Evolutionary conservation across 1,140 invertebrate species (phyloP), one percentile per base, ranked within the genome.

Genomic region (Megalopta genalis): DNA sequence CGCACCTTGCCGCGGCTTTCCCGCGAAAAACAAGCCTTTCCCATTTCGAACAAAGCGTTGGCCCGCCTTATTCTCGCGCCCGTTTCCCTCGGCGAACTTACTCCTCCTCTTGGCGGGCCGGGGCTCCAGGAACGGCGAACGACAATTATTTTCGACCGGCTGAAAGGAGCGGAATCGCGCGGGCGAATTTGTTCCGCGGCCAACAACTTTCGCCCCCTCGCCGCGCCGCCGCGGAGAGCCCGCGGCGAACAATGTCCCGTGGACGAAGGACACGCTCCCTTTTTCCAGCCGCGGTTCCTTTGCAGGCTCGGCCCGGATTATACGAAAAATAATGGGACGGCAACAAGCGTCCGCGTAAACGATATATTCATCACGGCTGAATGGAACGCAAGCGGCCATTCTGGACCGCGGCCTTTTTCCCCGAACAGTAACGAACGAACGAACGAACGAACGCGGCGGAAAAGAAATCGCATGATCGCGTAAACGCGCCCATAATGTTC

Each of bases 1-100:
- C n/a, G n/a, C n/a, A n/a, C n/a, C n/a, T n/a, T 25, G 32, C 65
- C 10, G 14, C 42, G 42, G 42, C 67, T 64, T 77, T 57, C 59
- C 75, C 82, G 70, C 60, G 81, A 89, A 89, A 88, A 89, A 89
- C 88, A 89, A 89, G 88, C 77, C 83, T 89, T 89, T 89, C 84
- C 86, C 88, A 89, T 89, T 89, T 87, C 85, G 78, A 82, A 85
- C 82, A 80, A 86, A 66, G 57, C 27, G 23, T 32, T 4, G 16
- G 42, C 42, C 46, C 57, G 80, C 75, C 80, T 84, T 80, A 79
- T 81, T 80, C 73, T 42, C 82, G 82, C 59, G 72, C 68, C 59
- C 80, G 68, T 78, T 66, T 84, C 81, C 21, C 66, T 37, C 46
- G 72, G 23, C 59, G 72, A 76, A 77, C 78, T 81, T 81, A 65